Evolutionary conservation across 2,888 invertebrate species (phyloP).

Genomic region (Diloba caeruleocephala): DNA sequence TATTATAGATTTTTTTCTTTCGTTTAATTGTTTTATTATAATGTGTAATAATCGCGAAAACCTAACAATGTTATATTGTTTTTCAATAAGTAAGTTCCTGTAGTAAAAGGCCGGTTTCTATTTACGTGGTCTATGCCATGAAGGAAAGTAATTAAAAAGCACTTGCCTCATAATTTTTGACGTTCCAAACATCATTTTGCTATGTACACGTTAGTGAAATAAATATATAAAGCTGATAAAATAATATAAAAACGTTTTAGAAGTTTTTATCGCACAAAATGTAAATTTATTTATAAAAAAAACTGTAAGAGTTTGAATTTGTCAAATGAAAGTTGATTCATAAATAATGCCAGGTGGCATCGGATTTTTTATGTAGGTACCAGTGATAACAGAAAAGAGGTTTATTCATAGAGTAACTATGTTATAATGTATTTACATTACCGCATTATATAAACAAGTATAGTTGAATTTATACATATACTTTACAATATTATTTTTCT

Average conservation of each 20-base stretch:
- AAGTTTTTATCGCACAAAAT: neutral
- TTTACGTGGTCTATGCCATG: neutral
- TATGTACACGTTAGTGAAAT: neutral
- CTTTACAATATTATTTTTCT: too few relatives aligned
- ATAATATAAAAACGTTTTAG: neutral
- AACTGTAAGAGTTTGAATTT: constrained; percentile 21
- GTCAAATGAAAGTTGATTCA: constrained; percentile 12
- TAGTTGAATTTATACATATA: too few relatives aligned
- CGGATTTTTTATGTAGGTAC: neutral
- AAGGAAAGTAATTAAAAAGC: constrained; percentile 1
- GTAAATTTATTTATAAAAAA: constrained; percentile 9
- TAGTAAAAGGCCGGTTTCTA: too few relatives aligned
- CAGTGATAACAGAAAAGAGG: constrained; percentile 15
- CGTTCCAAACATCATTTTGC: constrained; percentile 61
- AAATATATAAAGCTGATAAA: neutral
- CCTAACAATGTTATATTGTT: too few relatives aligned
- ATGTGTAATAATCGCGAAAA: too few relatives aligned
- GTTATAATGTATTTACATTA: too few relatives aligned
- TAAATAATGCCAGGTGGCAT: constrained; percentile 6
- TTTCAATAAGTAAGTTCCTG: too few relatives aligned
- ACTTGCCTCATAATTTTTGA: constrained; percentile 71
- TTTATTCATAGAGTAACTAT: too few relatives aligned
- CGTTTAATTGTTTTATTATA: too few relatives aligned
- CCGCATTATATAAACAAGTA: too few relatives aligned
- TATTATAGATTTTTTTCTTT: too few relatives aligned